Evolutionary conservation across 2,888 invertebrate species (phyloP), one percentile per base, ranked within the genome.

Genomic region (Cyaniris semiargus): DNA sequence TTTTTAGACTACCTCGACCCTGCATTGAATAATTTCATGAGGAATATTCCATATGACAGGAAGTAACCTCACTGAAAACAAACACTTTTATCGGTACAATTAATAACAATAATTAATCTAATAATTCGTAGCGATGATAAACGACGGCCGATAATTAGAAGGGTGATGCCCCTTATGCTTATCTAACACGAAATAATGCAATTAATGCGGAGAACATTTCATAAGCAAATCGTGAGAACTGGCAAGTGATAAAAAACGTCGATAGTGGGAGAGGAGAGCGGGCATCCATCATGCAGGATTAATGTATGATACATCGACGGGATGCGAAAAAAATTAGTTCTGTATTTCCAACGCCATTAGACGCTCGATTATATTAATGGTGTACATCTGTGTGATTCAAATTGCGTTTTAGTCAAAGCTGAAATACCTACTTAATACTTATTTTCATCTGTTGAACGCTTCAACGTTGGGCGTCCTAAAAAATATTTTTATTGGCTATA

Each of bases 131-230:
- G 83, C 85, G 86, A 85, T 88, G 88, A 90, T 89, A 89, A 90
- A 90, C 89, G 88, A 86, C 87, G 87, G 87, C 88, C 87, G 85
- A 89, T 91, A 92, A 93, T 93, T 91, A 90, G 89, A 87, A 88
- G 90, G 90, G 91, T 87, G 86, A 80, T 79, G 80, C 81, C 88
- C 88, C 87, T 92, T 91, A 91, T 91, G 90, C 89, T 87, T 88
- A 90, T 88, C 88, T 86, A 90, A 87, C 94, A 94, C 91, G 94
- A 85, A 85, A 94, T 93, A 92, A 90, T 89, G 90, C 90, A 90
- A 94, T 93, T 93, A 93, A 92, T 94, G 86, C 87, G 85, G 85
- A 86, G 86, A 88, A 89, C 89, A 89, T 92, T 91, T 90, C 91
- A 90, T 83, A 83, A 84, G 78, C 78, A 80, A 80, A 81, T 85